These are phyloP conservation scores for Agriotes lineatus DNA, from an alignment of 2,888 invertebrate species.

Conservation along the genomic window DNA sequence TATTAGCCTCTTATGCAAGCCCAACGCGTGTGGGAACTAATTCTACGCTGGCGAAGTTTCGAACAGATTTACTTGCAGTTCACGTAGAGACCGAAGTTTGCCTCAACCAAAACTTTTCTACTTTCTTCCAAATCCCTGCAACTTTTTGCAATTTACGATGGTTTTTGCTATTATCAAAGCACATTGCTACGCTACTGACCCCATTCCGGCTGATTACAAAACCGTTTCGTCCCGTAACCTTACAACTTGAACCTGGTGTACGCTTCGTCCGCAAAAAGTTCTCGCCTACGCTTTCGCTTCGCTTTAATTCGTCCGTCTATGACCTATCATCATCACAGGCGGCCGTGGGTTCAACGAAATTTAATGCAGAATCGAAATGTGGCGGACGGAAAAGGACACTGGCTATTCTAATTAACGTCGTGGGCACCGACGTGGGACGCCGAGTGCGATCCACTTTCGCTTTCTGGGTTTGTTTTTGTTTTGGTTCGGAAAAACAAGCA, in stretches of 20 bases:
- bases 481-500: too few relatives aligned
- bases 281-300: conserved; percentile 14
- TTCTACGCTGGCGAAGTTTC: too few relatives aligned
- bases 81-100: too few relatives aligned
- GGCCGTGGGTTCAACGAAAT: conserved; percentile 21
- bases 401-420: conserved; percentile 14
- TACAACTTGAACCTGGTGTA: conserved; percentile 12
- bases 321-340: conserved; percentile 11
- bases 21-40: too few relatives aligned
- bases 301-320: conserved; percentile 13
- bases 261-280: conserved; percentile 4
- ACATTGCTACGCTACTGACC: too few relatives aligned
- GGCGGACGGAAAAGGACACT: conserved; percentile 12
- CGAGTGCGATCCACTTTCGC: conserved; percentile 5
- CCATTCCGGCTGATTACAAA: too few relatives aligned
- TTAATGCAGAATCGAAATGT: conserved; percentile 10
- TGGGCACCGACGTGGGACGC: conserved; percentile 13
- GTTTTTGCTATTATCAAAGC: too few relatives aligned
- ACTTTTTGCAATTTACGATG: too few relatives aligned
- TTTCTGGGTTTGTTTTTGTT: not conserved
- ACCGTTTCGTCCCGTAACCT: conserved; percentile 10
- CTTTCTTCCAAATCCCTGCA: too few relatives aligned
- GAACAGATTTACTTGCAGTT: too few relatives aligned
- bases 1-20: too few relatives aligned
- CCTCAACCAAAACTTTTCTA: too few relatives aligned